Evolutionary conservation across 2,113 vertebrate genomes (phyloP), one percentile per base, ranked within the genome.

Genomic region (Chelonoidis abingdonii): DNA sequence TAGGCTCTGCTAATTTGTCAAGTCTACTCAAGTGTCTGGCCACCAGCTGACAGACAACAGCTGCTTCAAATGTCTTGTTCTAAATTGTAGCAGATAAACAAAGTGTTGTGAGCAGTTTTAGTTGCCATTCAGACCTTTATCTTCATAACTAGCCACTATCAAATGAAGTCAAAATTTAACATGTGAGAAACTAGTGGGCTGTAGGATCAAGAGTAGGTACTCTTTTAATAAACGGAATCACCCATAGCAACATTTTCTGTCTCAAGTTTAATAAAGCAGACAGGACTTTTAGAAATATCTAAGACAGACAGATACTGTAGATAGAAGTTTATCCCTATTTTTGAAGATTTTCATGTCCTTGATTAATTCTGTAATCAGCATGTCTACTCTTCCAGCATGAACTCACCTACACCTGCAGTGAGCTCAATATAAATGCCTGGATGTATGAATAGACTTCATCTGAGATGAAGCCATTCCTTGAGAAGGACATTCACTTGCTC

Each of bases 401-500:
- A 83, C 86, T 91, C 54, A 84, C n/a, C 81, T 84, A 47, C 14
- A 8, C 81, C 22, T 81, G 53, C 88, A 44, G 41, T 65, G 62
- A 49, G 29, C 47, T 22, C 82, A 49, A n/a, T n/a, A 2, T 80
- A 81, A 90, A 47, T 72, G 88, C 80, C 80, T 93, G 10, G 79
- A n/a, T 78, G 52, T 31, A 78, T 22, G 50, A 31, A 87, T 76
- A 57, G 47, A 93, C 91, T 89, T 50, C 35, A 59, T 94, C 92
- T 76, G 75, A 94, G 80, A 92, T 85, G 76, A 92, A 96, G 80
- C 76, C 84, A 0, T 94, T 94, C 82, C 44, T 81, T 19, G 47
- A 31, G 83, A 87, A 90, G 91, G 87, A 79, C 38, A 35, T 72
- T 81, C 38, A 75, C n/a, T 82, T 41, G n/a, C 62, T 52, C n/a